Conservation (phyloP, 2,797 vertebrate genomes). For the Hoplostethus mediterraneus region DNA sequence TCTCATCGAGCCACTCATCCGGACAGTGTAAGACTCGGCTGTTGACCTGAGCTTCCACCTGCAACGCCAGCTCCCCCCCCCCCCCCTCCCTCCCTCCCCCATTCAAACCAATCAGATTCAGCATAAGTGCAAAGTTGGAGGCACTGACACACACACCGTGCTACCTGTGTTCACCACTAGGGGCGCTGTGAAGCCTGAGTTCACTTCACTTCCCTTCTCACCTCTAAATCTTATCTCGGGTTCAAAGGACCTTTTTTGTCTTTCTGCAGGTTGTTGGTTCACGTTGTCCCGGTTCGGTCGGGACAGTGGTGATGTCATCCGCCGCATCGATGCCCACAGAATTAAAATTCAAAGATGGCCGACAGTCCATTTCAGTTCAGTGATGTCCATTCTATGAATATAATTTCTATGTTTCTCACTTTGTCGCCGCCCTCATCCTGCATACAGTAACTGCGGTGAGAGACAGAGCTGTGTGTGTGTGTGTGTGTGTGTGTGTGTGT, state of each 20-base stretch:
- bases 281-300: constrained; percentile 32
- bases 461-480: constrained; percentile 44
- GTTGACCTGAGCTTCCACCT: constrained; percentile 52
- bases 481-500: constrained; percentile 23
- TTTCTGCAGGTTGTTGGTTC: constrained; percentile 23
- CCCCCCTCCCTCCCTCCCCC: background rate
- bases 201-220: too few species aligned
- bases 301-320: constrained; percentile 15
- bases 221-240: background rate
- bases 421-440: constrained; percentile 37
- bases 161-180: background rate
- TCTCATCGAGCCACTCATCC: constrained; percentile 46
- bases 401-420: constrained; percentile 22
- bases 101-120: constrained; percentile 74
- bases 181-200: background rate
- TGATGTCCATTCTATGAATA: constrained; percentile 32
- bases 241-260: constrained; percentile 38
- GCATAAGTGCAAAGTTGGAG: constrained; percentile 87
- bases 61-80: background rate
- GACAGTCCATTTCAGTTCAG: constrained; percentile 41
- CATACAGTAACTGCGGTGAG: constrained; percentile 57
- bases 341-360: constrained; percentile 20
- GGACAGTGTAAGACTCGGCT: constrained; percentile 39
- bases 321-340: constrained; percentile 26
- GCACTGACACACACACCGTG: constrained; percentile 73